These are phyloP conservation scores for Serilophus lunatus DNA, from an alignment of 2,113 vertebrate genomes.

Conservation along the genomic window DNA sequence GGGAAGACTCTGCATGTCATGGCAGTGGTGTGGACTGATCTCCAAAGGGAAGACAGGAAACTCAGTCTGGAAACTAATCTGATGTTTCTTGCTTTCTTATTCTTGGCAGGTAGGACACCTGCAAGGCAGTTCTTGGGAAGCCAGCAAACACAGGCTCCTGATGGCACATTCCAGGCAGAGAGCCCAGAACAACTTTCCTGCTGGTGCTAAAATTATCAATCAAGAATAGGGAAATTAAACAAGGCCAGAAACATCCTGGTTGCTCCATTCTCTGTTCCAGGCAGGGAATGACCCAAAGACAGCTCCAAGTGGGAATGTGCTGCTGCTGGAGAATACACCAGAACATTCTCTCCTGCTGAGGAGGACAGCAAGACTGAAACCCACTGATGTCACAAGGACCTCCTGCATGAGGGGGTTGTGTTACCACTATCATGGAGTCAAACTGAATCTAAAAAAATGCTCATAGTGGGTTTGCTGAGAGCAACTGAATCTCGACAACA, in stretches of 20 bases:
- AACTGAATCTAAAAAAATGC: neutral
- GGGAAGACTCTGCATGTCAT: neutral
- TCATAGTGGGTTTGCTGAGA: neutral
- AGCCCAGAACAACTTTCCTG: conserved; percentile 29
- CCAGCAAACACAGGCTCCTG: neutral
- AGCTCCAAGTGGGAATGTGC: neutral
- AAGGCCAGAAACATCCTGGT: neutral
- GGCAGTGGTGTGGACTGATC: neutral
- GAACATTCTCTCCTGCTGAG: neutral
- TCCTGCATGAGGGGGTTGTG: neutral
- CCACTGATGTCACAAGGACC: neutral
- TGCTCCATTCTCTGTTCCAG: neutral
- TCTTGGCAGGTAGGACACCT: conserved; percentile 56
- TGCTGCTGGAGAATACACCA: neutral
- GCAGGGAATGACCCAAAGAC: neutral
- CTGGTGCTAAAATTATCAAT: neutral
- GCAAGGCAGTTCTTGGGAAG: neutral
- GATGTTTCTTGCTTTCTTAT: conserved; percentile 27
- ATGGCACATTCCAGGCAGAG: neutral
- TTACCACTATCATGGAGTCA: neutral
- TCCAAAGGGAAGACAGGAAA: conserved; percentile 36
- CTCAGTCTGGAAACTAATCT: conserved; percentile 21
- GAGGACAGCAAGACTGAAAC: neutral
- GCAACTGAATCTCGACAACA: neutral
- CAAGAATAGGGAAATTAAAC: neutral